phyloP scores from a whole-genome alignment of 2,797 vertebrate genomes.

The Spheniscus humboldti region DNA sequence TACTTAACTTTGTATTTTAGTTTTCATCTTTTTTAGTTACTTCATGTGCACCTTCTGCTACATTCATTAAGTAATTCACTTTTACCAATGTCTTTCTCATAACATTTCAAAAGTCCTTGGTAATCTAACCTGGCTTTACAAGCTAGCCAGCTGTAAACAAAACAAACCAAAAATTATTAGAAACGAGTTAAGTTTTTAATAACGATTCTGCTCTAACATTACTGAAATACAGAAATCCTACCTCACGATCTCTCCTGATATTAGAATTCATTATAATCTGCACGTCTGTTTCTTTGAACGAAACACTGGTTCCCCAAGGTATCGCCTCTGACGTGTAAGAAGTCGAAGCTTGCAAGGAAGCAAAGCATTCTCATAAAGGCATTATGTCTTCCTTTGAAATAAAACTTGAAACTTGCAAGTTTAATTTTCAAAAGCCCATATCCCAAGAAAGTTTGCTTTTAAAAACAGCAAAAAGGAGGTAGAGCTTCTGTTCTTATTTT shows the following conservation, averaged over 20 bases:
- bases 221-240: not conserved
- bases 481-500: not conserved
- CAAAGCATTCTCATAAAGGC: not conserved
- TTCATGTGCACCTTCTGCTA: not conserved
- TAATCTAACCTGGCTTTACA: not conserved
- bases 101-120: not conserved
- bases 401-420: not conserved
- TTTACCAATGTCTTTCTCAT: not conserved
- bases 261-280: not conserved
- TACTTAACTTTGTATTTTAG: not conserved
- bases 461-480: not conserved
- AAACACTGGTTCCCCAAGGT: not conserved
- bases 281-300: not conserved
- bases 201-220: not conserved
- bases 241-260: not conserved
- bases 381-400: not conserved
- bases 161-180: not conserved
- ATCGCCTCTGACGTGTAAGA: not conserved
- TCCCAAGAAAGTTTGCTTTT: slow-evolving; percentile 4
- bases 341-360: not conserved
- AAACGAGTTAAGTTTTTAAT: not conserved
- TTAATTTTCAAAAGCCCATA: slow-evolving; percentile 14
- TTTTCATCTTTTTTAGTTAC: not conserved
- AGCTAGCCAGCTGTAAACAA: not conserved
- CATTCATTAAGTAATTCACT: not conserved